Conservation (phyloP, 2,797 vertebrate genomes). For the Helarctos malayanus region DNA sequence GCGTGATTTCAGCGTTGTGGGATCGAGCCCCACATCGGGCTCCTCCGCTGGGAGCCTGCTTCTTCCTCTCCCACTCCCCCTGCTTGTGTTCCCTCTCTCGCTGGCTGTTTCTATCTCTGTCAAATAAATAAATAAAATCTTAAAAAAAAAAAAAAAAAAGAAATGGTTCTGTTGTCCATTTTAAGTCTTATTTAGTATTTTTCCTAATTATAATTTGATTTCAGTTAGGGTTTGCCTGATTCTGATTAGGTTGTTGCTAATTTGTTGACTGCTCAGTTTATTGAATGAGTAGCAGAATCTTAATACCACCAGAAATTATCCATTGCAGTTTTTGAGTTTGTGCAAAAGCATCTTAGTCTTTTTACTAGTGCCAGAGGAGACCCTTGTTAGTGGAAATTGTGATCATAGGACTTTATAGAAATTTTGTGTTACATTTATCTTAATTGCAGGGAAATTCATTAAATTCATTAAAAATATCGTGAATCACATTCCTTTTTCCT, state of each 20-base stretch:
- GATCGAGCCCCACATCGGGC: too few species aligned
- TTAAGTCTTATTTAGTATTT: neutral
- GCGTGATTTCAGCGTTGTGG: too few species aligned
- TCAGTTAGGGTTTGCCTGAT: neutral
- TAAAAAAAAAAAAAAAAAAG: constrained; percentile 39
- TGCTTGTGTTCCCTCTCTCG: too few species aligned
- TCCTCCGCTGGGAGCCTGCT: too few species aligned
- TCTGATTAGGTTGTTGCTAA: constrained; percentile 13
- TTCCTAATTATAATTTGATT: constrained; percentile 17
- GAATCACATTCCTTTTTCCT: neutral
- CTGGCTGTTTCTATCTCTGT: too few species aligned
- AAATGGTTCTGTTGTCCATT: neutral
- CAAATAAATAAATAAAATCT: too few species aligned
- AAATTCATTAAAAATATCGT: neutral
- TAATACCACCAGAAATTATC: neutral
- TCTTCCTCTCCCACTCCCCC: too few species aligned
- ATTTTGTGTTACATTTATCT: constrained; percentile 39
- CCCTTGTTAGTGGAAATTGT: constrained; percentile 8
- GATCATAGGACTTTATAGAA: neutral
- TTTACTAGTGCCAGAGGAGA: neutral
- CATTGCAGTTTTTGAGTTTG: neutral
- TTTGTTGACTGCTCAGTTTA: neutral
- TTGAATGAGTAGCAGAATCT: neutral
- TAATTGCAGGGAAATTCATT: constrained; percentile 3
- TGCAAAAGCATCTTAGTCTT: neutral